Evolutionary conservation across 35 echinoderm and acorn worm species (phyloP).

Genomic region (Heliocidaris tuberculata): DNA sequence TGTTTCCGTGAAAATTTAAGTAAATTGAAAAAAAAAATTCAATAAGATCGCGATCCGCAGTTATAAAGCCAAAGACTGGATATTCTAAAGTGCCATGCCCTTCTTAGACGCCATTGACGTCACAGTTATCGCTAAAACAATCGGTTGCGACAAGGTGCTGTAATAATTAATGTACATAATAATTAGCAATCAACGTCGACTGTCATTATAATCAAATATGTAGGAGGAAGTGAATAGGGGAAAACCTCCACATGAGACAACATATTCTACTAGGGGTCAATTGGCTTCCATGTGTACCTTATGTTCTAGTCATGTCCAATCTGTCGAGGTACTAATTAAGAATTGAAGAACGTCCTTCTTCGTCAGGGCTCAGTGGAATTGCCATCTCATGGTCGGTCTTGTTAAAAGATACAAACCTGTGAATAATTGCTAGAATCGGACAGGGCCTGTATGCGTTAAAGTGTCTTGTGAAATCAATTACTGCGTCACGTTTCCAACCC

Average conservation of each 20-base stretch:
- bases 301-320: neutral
- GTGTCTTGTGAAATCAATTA: too few species aligned
- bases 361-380: neutral
- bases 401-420: neutral
- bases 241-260: neutral
- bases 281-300: neutral
- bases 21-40: too few species aligned
- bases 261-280: too few species aligned
- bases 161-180: neutral
- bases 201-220: neutral
- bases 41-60: too few species aligned
- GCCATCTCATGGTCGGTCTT: neutral
- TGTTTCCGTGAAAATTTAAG: too few species aligned
- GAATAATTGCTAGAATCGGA: too few species aligned
- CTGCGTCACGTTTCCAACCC: too few species aligned
- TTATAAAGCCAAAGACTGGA: too few species aligned
- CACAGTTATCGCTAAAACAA: neutral
- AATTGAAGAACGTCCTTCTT: neutral
- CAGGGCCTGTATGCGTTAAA: too few species aligned
- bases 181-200: neutral
- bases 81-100: neutral
- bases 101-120: neutral
- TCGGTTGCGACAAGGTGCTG: neutral
- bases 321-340: neutral
- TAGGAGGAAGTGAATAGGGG: neutral